Conservation (phyloP, 2,113 vertebrate species). For the Fulmarus glacialis region DNA sequence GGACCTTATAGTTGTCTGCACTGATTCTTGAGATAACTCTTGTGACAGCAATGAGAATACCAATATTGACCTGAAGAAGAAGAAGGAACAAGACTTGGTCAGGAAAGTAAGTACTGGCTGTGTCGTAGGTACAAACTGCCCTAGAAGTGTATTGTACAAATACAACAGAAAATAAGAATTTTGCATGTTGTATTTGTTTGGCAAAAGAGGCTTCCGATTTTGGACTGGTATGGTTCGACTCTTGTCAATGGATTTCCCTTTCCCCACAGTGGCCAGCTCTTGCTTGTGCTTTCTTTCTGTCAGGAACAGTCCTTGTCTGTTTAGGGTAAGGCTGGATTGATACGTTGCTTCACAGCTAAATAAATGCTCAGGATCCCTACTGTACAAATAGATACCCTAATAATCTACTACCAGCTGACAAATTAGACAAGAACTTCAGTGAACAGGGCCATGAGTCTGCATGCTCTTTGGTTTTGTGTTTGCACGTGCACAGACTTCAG, state of each 20-base stretch:
- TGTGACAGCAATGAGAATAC: constrained; percentile 92
- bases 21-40: constrained; percentile 96
- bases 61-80: constrained; percentile 86
- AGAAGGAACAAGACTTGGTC: background rate
- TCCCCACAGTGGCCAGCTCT: background rate
- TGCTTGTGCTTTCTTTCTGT: background rate
- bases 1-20: constrained; percentile 92
- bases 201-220: background rate
- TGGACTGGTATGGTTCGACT: too few species aligned
- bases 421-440: background rate
- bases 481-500: background rate
- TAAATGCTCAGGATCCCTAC: background rate
- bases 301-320: background rate
- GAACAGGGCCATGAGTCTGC: rapidly evolving
- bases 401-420: background rate
- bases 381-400: background rate
- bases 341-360: background rate
- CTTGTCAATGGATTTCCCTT: background rate
- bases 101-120: background rate
- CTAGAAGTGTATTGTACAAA: rapidly evolving
- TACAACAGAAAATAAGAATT: background rate
- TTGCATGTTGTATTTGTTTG: rapidly evolving
- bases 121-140: background rate
- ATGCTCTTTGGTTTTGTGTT: background rate
- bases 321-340: background rate